Evolutionary conservation across 2,113 vertebrate species (phyloP), one percentile per base, ranked within the genome.

Genomic region (Phycodurus eques): DNA sequence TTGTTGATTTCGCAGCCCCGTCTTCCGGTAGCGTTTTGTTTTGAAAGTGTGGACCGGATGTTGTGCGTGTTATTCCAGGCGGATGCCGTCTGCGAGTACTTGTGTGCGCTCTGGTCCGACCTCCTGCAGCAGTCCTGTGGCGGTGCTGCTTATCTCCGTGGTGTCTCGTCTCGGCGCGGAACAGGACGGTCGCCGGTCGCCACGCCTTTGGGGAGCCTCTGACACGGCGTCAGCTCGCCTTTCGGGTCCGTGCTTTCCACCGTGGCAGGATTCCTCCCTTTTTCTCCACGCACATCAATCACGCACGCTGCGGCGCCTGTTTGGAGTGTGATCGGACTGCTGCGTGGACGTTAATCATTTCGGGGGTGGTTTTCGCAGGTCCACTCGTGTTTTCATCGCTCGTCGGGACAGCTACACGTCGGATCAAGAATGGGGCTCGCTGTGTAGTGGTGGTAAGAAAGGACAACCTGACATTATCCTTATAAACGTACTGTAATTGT

Each of bases 361-460:
- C 76, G 33, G 46, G 46, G 63, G 79, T 67, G 80, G 74, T 84
- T 83, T 72, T 75, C 17, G 76, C 64, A 76, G 35, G 51, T 15
- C 64, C 67, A 19, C 44, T 68, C 73, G 61, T 20, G 74, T 76
- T 61, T 17, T 74, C 71, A 78, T 82, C 87, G 74, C 70, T 79
- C 79, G 67, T 72, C 69, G 77, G 77, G 80, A 87, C 71, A 79
- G 66, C 33, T 2, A 35, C 59, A 35, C 72, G 33, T 47, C n/a
- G 68, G 81, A 82, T 65, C 73, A 67, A 71, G 67, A 71, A 91
- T 91, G 90, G 78, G 83, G 72, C 81, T 80, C 62, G 64, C 67
- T 68, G 86, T 83, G 83, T 91, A 91, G 88, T 76, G 63, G 67
- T 47, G 89, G 90, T 91, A 43, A 90, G 90, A n/a, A 53, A 39